Base-by-base conservation (phyloP, 2,888 invertebrate species). In the Phalera bucephala region DNA sequence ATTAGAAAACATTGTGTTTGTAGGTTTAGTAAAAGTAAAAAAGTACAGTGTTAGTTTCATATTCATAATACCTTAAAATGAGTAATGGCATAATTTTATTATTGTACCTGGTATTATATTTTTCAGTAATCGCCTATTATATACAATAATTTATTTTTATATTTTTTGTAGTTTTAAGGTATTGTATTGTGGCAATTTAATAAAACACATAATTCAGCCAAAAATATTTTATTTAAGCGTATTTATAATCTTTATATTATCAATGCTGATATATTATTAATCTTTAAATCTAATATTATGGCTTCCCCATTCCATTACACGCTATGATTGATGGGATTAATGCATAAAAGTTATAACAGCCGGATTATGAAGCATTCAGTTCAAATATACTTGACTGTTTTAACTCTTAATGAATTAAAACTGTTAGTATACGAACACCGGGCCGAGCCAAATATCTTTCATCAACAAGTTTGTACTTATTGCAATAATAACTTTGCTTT, bases 151-250 rank as follows among this genome's bases (percentile, higher is more conserved):
- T 25, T 25, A 25, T 17, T 17, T 4, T 25, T 23, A 2, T n/a
- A n/a, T n/a, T n/a, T n/a, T n/a, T n/a, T n/a, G n/a, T n/a, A n/a
- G n/a, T n/a, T n/a, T n/a, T n/a, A n/a, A n/a, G n/a, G n/a, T n/a
- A n/a, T n/a, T n/a, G n/a, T n/a, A n/a, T n/a, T n/a, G n/a, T n/a
- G n/a, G n/a, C n/a, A n/a, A n/a, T n/a, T 30, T 61, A 83, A 80
- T 82, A 72, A 86, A 86, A 88, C 74, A 72, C 68, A 36, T 45
- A 48, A 57, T 55, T 82, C 88, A 86, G 88, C 88, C 88, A 88
- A 89, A 90, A 90, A 90, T 90, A 90, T 89, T 88, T 88, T 89
- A 89, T 89, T 89, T 89, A 90, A 90, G 90, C 90, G 89, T 90
- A 88, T 87, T 88, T 87, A 87, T 89, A 87, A 86, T 83, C 77